phyloP scores from a whole-genome alignment of 2,888 invertebrate species.

The Fragum whitleyi region DNA sequence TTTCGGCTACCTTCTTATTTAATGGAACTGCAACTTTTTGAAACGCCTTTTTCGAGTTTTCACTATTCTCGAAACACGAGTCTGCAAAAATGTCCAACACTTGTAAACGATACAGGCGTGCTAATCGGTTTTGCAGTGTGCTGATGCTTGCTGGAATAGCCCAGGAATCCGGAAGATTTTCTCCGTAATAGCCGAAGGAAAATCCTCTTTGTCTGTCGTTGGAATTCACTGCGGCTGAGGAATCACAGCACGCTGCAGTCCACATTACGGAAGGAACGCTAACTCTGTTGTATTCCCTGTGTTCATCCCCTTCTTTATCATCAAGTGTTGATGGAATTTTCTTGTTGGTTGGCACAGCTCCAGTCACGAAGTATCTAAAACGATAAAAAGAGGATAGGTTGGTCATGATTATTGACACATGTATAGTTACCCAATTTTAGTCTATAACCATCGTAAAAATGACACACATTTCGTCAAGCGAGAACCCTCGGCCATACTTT shows the following conservation, averaged over 20 bases:
- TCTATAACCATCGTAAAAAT: no score
- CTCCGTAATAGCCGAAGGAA: slow-evolving; percentile 24
- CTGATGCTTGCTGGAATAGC: neutral
- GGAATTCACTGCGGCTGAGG: neutral
- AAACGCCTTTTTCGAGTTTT: neutral
- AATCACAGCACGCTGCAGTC: slow-evolving; percentile 36
- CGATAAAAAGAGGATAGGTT: neutral
- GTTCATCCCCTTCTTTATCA: slow-evolving; percentile 26
- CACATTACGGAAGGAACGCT: slow-evolving; percentile 27
- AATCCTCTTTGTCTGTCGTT: slow-evolving; percentile 22
- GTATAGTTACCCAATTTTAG: no score
- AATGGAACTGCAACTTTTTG: neutral
- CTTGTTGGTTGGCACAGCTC: slow-evolving; percentile 16
- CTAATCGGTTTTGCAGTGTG: neutral
- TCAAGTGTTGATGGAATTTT: slow-evolving; percentile 12
- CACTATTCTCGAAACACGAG: neutral
- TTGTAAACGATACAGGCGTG: neutral
- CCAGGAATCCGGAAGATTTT: slow-evolving; percentile 21
- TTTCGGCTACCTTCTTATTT: neutral
- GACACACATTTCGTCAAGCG: no score
- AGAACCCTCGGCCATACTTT: no score
- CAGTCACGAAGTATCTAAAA: slow-evolving; percentile 24
- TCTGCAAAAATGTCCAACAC: slow-evolving; percentile 10
- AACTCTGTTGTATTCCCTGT: slow-evolving; percentile 10
- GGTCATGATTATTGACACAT: no score